Evolutionary conservation across 2,113 vertebrate genomes (phyloP).

Genomic region (Greenwoodochromis staneri): DNA sequence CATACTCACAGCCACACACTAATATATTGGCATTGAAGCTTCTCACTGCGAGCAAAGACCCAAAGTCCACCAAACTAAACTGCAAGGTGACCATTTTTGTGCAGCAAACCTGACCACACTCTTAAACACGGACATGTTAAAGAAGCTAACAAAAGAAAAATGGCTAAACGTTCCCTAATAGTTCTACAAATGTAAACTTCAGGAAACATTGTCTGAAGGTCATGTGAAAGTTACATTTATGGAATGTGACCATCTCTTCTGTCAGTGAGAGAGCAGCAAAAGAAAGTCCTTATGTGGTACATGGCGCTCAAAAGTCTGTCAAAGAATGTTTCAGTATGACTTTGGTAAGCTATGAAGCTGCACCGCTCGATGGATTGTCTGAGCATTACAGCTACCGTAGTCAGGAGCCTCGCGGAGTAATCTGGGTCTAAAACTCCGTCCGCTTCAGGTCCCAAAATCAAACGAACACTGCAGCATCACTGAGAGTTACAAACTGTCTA

Average conservation of each 20-base stretch:
- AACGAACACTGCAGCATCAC: fast-evolving
- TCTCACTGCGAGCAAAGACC: not conserved
- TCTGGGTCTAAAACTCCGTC: not conserved
- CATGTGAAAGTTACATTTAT: not conserved
- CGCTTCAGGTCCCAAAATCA: not conserved
- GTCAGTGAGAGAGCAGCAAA: not conserved
- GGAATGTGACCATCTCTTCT: not conserved
- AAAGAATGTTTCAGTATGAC: not conserved
- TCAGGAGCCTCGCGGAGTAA: not conserved
- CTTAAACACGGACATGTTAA: not conserved
- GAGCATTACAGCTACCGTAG: not conserved
- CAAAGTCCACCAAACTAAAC: not conserved
- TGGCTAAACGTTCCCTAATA: not conserved
- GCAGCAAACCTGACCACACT: not conserved
- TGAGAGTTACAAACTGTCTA: not conserved
- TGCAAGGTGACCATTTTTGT: not conserved
- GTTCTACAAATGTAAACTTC: not conserved
- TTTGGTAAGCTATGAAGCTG: not conserved
- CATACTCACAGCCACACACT: fast-evolving
- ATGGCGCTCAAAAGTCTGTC: not conserved
- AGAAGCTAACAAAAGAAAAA: not conserved
- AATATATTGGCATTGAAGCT: not conserved
- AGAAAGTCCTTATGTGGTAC: not conserved
- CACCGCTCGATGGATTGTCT: not conserved
- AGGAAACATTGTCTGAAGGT: not conserved